These are phyloP conservation scores for Villa cingulata DNA, from an alignment of 2,888 invertebrate genomes.

Conservation along the genomic window DNA sequence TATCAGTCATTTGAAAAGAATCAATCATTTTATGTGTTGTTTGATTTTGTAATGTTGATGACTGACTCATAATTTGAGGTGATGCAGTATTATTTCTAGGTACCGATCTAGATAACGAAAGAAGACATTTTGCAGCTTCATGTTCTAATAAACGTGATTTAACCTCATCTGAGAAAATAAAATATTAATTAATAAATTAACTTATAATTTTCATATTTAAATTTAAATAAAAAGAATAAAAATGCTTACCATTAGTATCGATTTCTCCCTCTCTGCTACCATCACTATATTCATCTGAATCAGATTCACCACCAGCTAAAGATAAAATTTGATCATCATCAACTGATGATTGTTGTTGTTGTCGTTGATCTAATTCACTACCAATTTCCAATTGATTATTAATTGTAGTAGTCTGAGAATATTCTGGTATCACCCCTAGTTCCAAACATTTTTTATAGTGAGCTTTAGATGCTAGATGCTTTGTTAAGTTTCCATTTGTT, in stretches of 20 bases:
- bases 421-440: constrained; percentile 55
- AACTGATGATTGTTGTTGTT: constrained; percentile 31
- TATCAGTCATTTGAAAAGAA: neutral
- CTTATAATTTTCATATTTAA: too few relatives aligned
- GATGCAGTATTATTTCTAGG: constrained; percentile 32
- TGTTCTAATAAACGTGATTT: constrained; percentile 64
- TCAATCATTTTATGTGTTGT: too few relatives aligned
- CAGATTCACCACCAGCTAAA: constrained; percentile 43
- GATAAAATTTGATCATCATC: constrained; percentile 19
- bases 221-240: neutral
- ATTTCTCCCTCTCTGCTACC: constrained; percentile 51
- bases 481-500: constrained; percentile 94
- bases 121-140: constrained; percentile 69
- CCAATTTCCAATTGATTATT: constrained; percentile 45
- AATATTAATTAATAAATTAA: too few relatives aligned
- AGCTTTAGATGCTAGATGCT: constrained; percentile 96
- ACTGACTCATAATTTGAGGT: constrained; percentile 16
- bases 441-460: constrained; percentile 89
- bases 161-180: constrained; percentile 41
- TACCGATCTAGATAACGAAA: constrained; percentile 52
- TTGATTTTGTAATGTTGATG: neutral
- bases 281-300: constrained; percentile 52
- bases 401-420: constrained; percentile 50
- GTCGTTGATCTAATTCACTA: constrained; percentile 33
- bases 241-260: constrained; percentile 50